Evolutionary conservation across 2,797 vertebrate species (phyloP).

Genomic region (Nyctalus aviator): DNA sequence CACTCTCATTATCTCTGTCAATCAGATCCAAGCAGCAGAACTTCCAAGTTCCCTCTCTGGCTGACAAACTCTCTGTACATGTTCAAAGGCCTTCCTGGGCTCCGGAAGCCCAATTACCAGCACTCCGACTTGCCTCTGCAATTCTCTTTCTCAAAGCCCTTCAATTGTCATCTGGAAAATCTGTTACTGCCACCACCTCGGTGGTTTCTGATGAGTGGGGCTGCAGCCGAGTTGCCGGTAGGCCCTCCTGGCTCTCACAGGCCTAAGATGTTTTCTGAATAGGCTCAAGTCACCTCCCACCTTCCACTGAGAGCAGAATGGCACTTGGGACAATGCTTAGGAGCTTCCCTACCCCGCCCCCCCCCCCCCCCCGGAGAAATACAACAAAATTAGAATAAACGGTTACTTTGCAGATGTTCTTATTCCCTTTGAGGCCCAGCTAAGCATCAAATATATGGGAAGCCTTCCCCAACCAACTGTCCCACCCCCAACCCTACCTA

Average conservation of each 20-base stretch:
- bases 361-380: not conserved
- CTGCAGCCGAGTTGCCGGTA: slow-evolving; percentile 16
- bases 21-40: slow-evolving; percentile 84
- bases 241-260: not conserved
- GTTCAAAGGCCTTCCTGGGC: slow-evolving; percentile 89
- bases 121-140: slow-evolving; percentile 87
- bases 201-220: slow-evolving; percentile 64
- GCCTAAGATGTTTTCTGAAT: slow-evolving; percentile 38
- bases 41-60: slow-evolving; percentile 86
- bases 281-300: not conserved
- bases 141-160: slow-evolving; percentile 85
- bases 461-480: not conserved
- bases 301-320: not conserved
- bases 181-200: slow-evolving; percentile 60
- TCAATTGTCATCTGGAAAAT: slow-evolving; percentile 85
- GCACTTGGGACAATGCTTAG: not conserved
- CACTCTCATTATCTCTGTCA: slow-evolving; percentile 88
- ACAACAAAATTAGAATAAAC: slow-evolving; percentile 9
- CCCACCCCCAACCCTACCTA: not conserved
- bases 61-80: slow-evolving; percentile 88
- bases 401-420: slow-evolving; percentile 31
- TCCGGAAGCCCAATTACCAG: slow-evolving; percentile 90
- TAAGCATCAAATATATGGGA: not conserved
- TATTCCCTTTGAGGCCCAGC: not conserved
- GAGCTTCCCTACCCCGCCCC: fast-evolving